A percentile compares a stretch with the other conserved stretches of the same genome.
phyloP scores from a whole-genome alignment of 2,797 vertebrate genomes.

The Eospalax fontanierii region DNA sequence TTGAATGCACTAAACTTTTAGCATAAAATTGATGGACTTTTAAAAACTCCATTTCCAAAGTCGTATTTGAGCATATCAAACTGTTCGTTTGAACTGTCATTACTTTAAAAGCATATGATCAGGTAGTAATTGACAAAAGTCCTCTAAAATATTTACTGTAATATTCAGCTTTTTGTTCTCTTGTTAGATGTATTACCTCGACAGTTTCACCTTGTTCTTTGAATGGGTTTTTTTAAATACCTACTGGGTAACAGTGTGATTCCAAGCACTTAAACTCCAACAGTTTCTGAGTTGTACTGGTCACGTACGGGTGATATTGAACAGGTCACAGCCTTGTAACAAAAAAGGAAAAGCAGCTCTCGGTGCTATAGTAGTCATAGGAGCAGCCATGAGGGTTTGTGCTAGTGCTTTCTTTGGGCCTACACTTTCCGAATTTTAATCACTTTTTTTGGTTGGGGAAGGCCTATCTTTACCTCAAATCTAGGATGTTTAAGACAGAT shows the following conservation, averaged over 20 bases:
- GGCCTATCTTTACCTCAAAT: background rate
- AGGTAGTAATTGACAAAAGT: slow-evolving; percentile 11
- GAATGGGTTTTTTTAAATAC: slow-evolving; percentile 2
- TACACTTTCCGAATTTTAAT: background rate
- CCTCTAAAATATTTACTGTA: slow-evolving; percentile 57
- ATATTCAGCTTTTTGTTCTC: slow-evolving; percentile 42
- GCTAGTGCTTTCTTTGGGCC: background rate
- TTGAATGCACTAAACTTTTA: slow-evolving; percentile 28
- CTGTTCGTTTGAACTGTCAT: slow-evolving; percentile 30
- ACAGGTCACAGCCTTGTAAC: background rate
- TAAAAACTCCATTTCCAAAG: slow-evolving; percentile 55
- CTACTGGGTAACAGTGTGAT: slow-evolving; percentile 5
- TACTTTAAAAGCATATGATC: slow-evolving; percentile 42
- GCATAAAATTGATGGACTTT: slow-evolving; percentile 49
- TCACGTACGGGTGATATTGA: background rate
- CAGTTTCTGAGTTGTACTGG: background rate
- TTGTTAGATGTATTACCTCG: slow-evolving; percentile 7
- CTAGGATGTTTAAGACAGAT: background rate
- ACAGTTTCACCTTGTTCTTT: slow-evolving; percentile 41
- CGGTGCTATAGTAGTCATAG: background rate
- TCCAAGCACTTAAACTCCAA: slow-evolving; percentile 6
- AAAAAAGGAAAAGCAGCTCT: background rate
- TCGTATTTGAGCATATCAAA: slow-evolving; percentile 46
- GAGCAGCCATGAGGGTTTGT: background rate
- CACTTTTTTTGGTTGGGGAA: background rate